Percentiles rank a stretch among this genome's conserved stretches.
phyloP scores from a whole-genome alignment of 2,888 invertebrate genomes.

The Chymomyza procnemis region DNA sequence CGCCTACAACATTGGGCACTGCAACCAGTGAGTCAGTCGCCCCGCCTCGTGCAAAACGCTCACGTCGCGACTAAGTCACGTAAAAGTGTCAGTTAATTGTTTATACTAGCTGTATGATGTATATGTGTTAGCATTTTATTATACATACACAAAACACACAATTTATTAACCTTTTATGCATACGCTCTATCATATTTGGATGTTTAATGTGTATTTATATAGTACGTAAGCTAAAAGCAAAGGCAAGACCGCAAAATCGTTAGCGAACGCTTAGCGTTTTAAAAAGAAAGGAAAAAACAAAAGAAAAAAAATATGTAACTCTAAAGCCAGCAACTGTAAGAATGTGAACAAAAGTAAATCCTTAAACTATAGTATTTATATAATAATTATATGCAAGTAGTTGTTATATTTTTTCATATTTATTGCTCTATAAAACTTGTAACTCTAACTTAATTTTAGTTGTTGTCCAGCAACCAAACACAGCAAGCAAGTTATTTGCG shows the following conservation, averaged over 20 bases:
- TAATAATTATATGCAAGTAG: constrained; percentile 28
- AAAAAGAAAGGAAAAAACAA: constrained; percentile 45
- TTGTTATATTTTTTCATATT: constrained; percentile 32
- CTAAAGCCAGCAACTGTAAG: constrained; percentile 30
- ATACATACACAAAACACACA: neutral
- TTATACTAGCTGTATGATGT: constrained; percentile 1
- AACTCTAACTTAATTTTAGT: neutral
- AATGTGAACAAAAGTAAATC: constrained; percentile 2
- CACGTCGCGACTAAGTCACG: constrained; percentile 68
- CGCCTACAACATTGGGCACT: constrained; percentile 16
- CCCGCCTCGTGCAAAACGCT: constrained; percentile 69
- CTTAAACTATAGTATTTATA: constrained; percentile 18
- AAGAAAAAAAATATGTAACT: constrained; percentile 8
- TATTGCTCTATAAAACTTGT: constrained; percentile 23
- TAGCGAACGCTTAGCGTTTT: constrained; percentile 69
- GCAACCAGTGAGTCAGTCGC: constrained; percentile 64
- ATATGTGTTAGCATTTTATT: neutral
- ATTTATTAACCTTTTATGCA: neutral
- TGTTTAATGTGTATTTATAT: constrained; percentile 71
- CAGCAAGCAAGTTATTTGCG: neutral
- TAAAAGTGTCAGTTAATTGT: neutral
- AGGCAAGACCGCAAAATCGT: constrained; percentile 34
- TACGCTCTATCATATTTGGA: constrained; percentile 62
- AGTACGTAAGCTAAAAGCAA: constrained; percentile 61
- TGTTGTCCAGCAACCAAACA: neutral